Conservation (phyloP, 2,113 vertebrate genomes). For the Thunnus thynnus region DNA sequence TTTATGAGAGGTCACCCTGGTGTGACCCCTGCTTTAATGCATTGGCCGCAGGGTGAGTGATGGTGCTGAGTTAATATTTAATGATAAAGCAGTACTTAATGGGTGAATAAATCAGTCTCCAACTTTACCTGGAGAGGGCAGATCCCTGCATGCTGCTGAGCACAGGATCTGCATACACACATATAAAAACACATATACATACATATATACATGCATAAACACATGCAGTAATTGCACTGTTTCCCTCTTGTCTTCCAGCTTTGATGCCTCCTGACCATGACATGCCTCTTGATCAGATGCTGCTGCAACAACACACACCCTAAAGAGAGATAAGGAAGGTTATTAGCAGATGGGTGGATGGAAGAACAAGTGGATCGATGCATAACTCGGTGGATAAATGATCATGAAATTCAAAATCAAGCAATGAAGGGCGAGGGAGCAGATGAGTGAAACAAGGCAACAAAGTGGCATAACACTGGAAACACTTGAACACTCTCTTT, state of each 20-base stretch:
- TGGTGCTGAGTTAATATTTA: conserved; percentile 69
- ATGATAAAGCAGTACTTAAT: conserved; percentile 60
- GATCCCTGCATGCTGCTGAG: conserved; percentile 53
- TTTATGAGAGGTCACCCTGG: conserved; percentile 33
- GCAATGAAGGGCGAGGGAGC: conserved; percentile 13
- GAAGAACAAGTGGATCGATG: conserved; percentile 4
- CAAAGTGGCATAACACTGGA: conserved; percentile 35
- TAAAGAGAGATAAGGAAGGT: conserved; percentile 8
- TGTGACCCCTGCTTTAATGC: conserved; percentile 57
- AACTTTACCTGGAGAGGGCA: conserved; percentile 41
- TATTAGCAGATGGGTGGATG: conserved; percentile 5
- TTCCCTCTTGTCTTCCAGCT: conserved; percentile 74
- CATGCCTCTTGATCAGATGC: conserved; percentile 66
- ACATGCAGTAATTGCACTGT: conserved; percentile 7
- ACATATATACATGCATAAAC: neutral
- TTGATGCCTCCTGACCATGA: conserved; percentile 83
- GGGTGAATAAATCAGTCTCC: conserved; percentile 61
- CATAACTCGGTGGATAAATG: conserved; percentile 17
- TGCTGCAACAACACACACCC: conserved; percentile 46
- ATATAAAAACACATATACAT: conserved; percentile 11
- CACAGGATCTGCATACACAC: neutral
- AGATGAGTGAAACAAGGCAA: conserved; percentile 19
- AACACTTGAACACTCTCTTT: conserved; percentile 44
- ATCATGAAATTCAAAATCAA: conserved; percentile 20
- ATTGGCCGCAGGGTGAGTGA: conserved; percentile 46